Base-by-base conservation (phyloP, 2,888 invertebrate genomes). In the Choreutis nemorana region DNA sequence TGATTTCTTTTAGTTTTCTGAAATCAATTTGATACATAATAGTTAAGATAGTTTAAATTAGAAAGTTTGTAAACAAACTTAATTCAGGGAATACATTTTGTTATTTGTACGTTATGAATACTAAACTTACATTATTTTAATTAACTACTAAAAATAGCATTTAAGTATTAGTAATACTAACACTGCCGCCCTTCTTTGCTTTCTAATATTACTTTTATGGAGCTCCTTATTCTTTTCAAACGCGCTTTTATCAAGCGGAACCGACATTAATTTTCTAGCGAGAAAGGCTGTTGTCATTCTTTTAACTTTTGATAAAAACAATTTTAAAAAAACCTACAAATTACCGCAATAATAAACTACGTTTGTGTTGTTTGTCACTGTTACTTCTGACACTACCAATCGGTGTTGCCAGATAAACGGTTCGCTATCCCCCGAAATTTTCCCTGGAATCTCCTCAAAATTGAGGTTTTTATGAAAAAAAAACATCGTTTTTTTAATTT, bases 241-340 rank as follows among this genome's bases (percentile, higher is more conserved):
- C 31, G 53, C 52, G 3, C 26, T 30, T 31, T 45, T 47, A 23
- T 38, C 40, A 22, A 53, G 33, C 24, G 50, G 54, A 11, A 50
- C 34, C 12, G 41, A 34, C 25, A 46, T 25, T 14, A 55, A 29
- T 31, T 55, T 55, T 26, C 41, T 42, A 5, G 38, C 33, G 30
- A 55, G 39, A 33, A 44, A 33, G 23, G 39, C 32, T 13, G 52
- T 42, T 7, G 53, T 39, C 46, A 45, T 42, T 18, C 25, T 34
- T n/a, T 9, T 7, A 8, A 6, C 18, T 6, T 8, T 6, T 18
- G 5, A 18, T 9, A 21, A 21, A 21, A 21, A 21, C n/a, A 21
- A 21, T 10, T 9, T 10, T 21, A 9, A 10, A 21, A 21, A 10
- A 21, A 21, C n/a, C 21, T 21, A 10, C 10, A 21, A 21, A n/a